Evolutionary conservation across 2,113 vertebrate genomes (phyloP), one percentile per base, ranked within the genome.

Genomic region (Cichladusa arquata): DNA sequence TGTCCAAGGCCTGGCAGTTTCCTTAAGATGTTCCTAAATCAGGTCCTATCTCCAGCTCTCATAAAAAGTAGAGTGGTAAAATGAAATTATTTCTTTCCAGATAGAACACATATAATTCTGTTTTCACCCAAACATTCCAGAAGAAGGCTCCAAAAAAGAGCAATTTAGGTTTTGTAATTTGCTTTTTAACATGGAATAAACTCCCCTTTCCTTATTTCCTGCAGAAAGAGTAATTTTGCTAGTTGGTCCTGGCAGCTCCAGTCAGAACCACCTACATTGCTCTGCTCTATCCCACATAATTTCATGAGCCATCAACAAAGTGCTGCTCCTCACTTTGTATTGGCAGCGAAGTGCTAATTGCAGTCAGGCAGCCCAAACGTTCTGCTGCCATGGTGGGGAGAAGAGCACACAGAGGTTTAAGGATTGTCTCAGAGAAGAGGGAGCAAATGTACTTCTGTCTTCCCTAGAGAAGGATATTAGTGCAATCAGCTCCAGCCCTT

Each of bases 161-260:
- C 54, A 82, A 25, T 53, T 54, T 29, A n/a, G 9, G 2, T 23
- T 82, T 86, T 38, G 17, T 57, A 45, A 47, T 92, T 83, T 70
- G 26, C 14, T 78, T 88, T 88, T 86, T 69, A 81, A 38, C 53
- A 36, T 14, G 22, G 18, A 83, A 54, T 69, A 73, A 86, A 58
- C 25, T 18, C 28, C 26, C 57, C 7, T 81, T 50, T 70, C 64
- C 34, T 88, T 50, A 76, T 86, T 81, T 82, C n/a, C 74, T 88
- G 50, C 36, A 81, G 66, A 74, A 88, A 69, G 56, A 76, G 25
- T 44, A 2, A 78, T 94, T 95, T 94, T 45, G 25, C 28, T 86
- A 81, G 56, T 53, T 89, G 77, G 80, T 73, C 69, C 95, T 93
- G 90, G 83, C 73, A 91, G 73, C 53, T 96, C 51, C 36, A 80